These are phyloP conservation scores for Goniozus legneri DNA, from an alignment of 1,140 invertebrate genomes.

Conservation along the genomic window DNA sequence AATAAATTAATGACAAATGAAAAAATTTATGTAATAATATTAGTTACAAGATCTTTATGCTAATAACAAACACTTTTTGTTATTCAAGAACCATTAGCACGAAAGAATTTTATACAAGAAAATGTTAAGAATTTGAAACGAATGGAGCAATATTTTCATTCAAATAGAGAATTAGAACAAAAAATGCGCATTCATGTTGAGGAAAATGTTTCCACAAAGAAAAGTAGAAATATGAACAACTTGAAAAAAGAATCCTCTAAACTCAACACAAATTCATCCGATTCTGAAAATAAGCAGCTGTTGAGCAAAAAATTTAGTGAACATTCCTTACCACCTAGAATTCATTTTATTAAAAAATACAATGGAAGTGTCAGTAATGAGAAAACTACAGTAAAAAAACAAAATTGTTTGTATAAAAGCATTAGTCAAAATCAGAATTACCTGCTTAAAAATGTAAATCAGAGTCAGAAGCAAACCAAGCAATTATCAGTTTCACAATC, in stretches of 20 bases:
- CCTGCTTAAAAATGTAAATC: too few relatives aligned
- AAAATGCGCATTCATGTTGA: constrained; percentile 2
- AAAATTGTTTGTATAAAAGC: constrained; percentile 7
- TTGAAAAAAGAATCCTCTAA: constrained; percentile 11
- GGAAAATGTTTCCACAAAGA: constrained; percentile 24
- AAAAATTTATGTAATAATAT: background rate
- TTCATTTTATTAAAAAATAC: constrained; percentile 5
- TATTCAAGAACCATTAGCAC: constrained; percentile 34
- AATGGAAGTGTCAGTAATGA: constrained; percentile 14
- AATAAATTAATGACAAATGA: background rate
- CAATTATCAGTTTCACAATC: too few relatives aligned
- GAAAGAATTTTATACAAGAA: constrained; percentile 51
- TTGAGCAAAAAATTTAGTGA: constrained; percentile 6
- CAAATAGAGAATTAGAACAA: constrained; percentile 24
- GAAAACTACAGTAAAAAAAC: constrained; percentile 16
- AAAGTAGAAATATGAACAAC: constrained; percentile 15
- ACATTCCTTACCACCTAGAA: too few relatives aligned
- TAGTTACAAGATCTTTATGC: background rate
- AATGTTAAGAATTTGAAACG: constrained; percentile 46
- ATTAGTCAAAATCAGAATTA: too few relatives aligned
- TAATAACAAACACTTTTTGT: constrained; percentile 2
- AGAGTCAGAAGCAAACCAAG: too few relatives aligned
- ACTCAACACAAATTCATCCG: background rate
- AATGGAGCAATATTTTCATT: constrained; percentile 40
- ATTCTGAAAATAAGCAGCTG: constrained; percentile 3